These are phyloP conservation scores for Maniola hyperantus DNA, from an alignment of 2,888 invertebrate species.

Conservation along the genomic window DNA sequence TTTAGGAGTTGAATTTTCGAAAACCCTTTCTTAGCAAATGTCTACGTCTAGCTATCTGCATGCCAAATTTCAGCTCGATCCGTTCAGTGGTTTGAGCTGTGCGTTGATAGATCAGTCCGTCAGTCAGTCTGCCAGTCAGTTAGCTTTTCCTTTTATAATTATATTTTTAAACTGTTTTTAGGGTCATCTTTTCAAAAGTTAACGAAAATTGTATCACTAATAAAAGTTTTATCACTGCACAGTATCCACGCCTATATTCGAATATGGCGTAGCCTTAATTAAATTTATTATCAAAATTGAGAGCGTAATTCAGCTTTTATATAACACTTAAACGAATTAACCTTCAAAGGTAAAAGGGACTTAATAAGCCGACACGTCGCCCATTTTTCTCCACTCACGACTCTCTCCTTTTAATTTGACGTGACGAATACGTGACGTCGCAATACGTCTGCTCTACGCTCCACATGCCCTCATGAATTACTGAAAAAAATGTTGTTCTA, in stretches of 20 bases:
- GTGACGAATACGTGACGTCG: constrained; percentile 12
- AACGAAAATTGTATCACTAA: not conserved
- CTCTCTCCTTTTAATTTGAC: constrained; percentile 32
- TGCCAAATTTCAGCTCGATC: no score
- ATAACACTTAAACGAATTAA: constrained; percentile 33
- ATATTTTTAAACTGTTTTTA: no score
- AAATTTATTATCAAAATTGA: constrained; percentile 27
- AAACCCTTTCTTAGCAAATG: no score
- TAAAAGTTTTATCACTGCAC: not conserved
- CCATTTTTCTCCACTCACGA: constrained; percentile 45
- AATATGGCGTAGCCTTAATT: constrained; percentile 18
- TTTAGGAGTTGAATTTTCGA: no score
- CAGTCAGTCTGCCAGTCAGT: no score
- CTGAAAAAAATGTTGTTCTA: not conserved
- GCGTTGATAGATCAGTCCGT: no score
- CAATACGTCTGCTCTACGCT: constrained; percentile 8
- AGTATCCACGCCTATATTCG: not conserved
- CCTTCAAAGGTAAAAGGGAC: constrained; percentile 27
- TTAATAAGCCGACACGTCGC: constrained; percentile 30
- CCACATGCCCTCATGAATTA: constrained; percentile 5
- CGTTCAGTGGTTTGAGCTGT: no score
- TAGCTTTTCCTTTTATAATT: no score
- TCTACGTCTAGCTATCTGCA: no score
- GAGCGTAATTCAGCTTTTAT: constrained; percentile 29
- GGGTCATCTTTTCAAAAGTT: no score